phyloP scores from a whole-genome alignment of 2,888 invertebrate genomes.

The Agonopterix heracliana region DNA sequence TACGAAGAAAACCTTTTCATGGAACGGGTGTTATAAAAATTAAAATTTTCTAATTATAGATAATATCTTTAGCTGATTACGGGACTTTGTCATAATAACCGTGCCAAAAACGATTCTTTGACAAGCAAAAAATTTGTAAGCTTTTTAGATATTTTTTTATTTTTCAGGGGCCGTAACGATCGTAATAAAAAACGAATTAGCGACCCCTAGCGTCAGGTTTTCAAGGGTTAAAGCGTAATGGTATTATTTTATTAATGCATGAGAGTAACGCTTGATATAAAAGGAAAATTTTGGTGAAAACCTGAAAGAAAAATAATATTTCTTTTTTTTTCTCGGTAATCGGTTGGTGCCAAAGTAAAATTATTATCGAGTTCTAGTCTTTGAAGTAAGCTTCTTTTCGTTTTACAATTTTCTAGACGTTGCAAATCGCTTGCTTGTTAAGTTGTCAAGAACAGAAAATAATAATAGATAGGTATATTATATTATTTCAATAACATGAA shows the following conservation, averaged over 20 bases:
- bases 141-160: slow-evolving; percentile 33
- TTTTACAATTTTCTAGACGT: too few species aligned
- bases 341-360: too few species aligned
- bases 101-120: slow-evolving; percentile 23
- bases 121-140: slow-evolving; percentile 39
- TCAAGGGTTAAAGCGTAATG: slow-evolving; percentile 19
- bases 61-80: slow-evolving; percentile 3
- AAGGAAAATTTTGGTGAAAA: slow-evolving; percentile 9
- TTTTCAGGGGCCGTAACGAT: slow-evolving; percentile 44
- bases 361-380: too few species aligned
- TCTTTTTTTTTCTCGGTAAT: not conserved
- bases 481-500: too few species aligned
- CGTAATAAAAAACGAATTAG: slow-evolving; percentile 63
- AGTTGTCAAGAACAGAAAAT: too few species aligned
- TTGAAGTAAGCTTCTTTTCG: too few species aligned
- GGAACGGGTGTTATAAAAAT: not conserved
- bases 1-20: too few species aligned
- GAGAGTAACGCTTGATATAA: slow-evolving; percentile 28
- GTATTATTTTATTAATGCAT: slow-evolving; percentile 29
- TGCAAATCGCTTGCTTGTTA: too few species aligned
- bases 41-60: slow-evolving; percentile 4
- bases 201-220: slow-evolving; percentile 30
- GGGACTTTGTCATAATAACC: slow-evolving; percentile 13
- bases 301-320: not conserved
- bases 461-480: too few species aligned